These are phyloP conservation scores for Mergus octosetaceus DNA, from an alignment of 2,797 vertebrate species.

Conservation along the genomic window DNA sequence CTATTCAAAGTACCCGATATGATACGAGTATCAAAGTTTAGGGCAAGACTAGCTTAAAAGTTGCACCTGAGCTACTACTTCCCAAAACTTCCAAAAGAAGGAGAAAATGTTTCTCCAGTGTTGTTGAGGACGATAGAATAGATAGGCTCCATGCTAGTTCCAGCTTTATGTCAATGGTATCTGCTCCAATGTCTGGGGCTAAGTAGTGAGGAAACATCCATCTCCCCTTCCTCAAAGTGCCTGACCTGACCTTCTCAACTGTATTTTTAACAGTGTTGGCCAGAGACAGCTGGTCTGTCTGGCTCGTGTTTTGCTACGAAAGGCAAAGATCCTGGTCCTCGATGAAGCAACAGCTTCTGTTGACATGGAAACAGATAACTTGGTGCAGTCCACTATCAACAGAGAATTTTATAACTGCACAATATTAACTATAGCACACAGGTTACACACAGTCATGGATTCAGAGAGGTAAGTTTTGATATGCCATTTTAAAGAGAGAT, in stretches of 20 bases:
- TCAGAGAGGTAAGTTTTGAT: conserved; percentile 63
- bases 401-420: conserved; percentile 72
- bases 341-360: conserved; percentile 75
- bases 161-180: not conserved
- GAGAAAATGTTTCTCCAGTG: not conserved
- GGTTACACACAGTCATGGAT: conserved; percentile 66
- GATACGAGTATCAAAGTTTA: not conserved
- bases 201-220: not conserved
- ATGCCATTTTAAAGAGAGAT: not conserved
- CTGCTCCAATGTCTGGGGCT: not conserved
- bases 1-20: not conserved
- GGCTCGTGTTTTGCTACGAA: conserved; percentile 71
- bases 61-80: not conserved
- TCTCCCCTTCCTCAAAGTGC: not conserved
- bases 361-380: conserved; percentile 70
- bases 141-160: not conserved
- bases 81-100: not conserved
- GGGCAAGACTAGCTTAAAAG: not conserved
- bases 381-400: conserved; percentile 70
- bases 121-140: not conserved
- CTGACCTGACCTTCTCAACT: not conserved
- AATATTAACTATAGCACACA: conserved; percentile 72
- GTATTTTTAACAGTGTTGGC: conserved; percentile 61
- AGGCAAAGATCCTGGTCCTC: conserved; percentile 75
- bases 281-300: conserved; percentile 78